Evolutionary conservation across 2,888 invertebrate genomes (phyloP).

Genomic region (Drosophila aldrichi): DNA sequence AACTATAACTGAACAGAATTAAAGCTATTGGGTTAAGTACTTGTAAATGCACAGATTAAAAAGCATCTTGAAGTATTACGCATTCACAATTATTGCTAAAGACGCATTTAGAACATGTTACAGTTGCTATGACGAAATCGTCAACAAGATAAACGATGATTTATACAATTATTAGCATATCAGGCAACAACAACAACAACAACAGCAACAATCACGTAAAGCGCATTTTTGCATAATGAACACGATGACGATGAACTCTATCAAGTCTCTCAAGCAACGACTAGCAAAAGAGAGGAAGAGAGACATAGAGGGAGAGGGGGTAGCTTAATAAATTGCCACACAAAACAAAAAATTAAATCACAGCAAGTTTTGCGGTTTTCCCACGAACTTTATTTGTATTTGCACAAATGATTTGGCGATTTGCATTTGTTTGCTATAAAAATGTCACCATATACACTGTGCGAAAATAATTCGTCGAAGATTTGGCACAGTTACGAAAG

Average conservation of each 20-base stretch:
- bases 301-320: neutral
- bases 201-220: constrained; percentile 17
- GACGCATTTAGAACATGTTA: constrained; percentile 53
- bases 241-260: constrained; percentile 25
- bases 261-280: constrained; percentile 3
- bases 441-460: constrained; percentile 50
- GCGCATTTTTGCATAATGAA: constrained; percentile 54
- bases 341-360: constrained; percentile 21
- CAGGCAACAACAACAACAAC: constrained; percentile 4
- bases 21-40: neutral
- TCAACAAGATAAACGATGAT: constrained; percentile 45
- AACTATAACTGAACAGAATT: neutral
- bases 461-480: constrained; percentile 14
- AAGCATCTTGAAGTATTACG: constrained; percentile 4
- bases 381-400: constrained; percentile 55
- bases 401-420: constrained; percentile 54
- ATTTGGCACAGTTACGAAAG: constrained; percentile 39
- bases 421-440: constrained; percentile 28
- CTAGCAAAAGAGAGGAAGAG: neutral
- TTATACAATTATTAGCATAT: constrained; percentile 34
- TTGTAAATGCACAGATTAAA: constrained; percentile 2
- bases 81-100: constrained; percentile 22
- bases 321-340: constrained; percentile 38
- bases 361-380: constrained; percentile 59
- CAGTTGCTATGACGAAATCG: constrained; percentile 26